A percentile compares a stretch with the other conserved stretches of the same genome.
Conservation (phyloP, 2,113 vertebrate genomes). For the Ivindomyrus marchei region DNA sequence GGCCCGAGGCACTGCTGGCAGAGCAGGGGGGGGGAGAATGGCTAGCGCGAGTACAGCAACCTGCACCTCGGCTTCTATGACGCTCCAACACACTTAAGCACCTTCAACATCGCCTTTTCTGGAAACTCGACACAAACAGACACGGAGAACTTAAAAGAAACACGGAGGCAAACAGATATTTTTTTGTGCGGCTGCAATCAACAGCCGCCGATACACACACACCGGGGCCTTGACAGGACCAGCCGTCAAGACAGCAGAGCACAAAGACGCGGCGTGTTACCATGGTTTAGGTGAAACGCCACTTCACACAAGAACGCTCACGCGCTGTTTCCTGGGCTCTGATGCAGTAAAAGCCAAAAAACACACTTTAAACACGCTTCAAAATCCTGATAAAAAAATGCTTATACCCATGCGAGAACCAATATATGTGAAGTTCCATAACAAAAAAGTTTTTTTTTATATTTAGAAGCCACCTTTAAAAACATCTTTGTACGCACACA, state of each 20-base stretch:
- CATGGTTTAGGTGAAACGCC: neutral
- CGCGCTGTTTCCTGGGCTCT: neutral
- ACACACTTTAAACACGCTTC: neutral
- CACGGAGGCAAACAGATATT: neutral
- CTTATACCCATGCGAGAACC: neutral
- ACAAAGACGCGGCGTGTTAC: neutral
- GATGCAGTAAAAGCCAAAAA: neutral
- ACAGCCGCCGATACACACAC: neutral
- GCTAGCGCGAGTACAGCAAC: neutral
- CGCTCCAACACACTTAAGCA: neutral
- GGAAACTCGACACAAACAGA: neutral
- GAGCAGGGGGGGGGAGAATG: neutral
- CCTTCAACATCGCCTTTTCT: neutral
- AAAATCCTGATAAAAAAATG: neutral
- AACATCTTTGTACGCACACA: neutral
- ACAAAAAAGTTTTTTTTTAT: neutral
- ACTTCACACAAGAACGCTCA: neutral
- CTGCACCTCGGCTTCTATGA: neutral
- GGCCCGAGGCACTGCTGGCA: neutral
- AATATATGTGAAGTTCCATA: neutral
- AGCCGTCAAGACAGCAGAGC: neutral
- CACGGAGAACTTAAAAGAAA: neutral
- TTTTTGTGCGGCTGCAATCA: neutral
- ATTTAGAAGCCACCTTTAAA: neutral
- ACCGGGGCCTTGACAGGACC: neutral